phyloP scores from a whole-genome alignment of 2,888 invertebrate species.

The Pachymerium ferrugineum region DNA sequence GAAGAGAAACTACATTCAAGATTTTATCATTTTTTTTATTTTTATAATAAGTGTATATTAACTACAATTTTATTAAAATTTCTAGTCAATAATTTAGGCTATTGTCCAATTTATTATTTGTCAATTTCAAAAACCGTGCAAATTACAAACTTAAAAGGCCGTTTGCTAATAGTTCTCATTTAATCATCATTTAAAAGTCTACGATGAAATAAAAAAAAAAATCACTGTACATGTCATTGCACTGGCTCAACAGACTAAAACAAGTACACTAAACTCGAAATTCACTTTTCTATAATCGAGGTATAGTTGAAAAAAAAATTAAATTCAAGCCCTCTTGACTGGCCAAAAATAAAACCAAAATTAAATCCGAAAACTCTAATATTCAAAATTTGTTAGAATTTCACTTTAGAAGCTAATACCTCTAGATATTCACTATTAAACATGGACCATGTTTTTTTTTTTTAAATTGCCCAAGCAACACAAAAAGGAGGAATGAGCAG shows the following conservation, averaged over 20 bases:
- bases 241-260: conserved; percentile 24
- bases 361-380: neutral
- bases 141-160: conserved; percentile 4
- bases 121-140: neutral
- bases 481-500: conserved; percentile 14
- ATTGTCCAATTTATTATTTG: neutral
- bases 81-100: neutral
- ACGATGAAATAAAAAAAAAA: neutral
- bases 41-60: neutral
- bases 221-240: conserved; percentile 24
- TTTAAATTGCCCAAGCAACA: neutral
- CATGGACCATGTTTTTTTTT: conserved; percentile 11
- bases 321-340: conserved; percentile 15
- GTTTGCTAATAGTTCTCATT: neutral
- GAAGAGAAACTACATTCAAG: neutral
- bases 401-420: neutral
- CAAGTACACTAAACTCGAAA: conserved; percentile 20
- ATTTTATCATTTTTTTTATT: neutral
- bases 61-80: neutral
- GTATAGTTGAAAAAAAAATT: neutral
- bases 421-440: conserved; percentile 16
- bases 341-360: neutral
- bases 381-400: neutral
- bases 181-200: conserved; percentile 5
- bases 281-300: neutral